Base-by-base conservation (phyloP, 2,888 invertebrate genomes). In the Heliconius ismenius region DNA sequence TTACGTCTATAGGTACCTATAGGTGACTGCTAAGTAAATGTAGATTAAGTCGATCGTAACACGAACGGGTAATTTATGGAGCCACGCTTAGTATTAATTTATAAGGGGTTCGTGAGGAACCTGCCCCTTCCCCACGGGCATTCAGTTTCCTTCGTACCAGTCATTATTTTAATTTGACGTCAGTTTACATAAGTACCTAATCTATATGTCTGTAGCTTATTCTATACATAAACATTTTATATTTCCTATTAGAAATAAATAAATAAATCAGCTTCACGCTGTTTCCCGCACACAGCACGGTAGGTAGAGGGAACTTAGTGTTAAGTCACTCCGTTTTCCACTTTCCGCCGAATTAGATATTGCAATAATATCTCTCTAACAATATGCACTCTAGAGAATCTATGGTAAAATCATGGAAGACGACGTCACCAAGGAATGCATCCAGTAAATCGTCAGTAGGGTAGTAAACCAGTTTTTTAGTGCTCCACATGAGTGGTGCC, bases 401-500 rank as follows among this genome's bases (percentile, higher is more conserved):
- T 70, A 58, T 3, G 10, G 1, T n/a, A 58, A 58, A n/a, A 6
- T 67, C 60, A 63, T 54, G 26, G 70, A 43, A 54, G 39, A 32
- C 75, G 83, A 84, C 84, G 85, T 85, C 87, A 86, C 87, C 82
- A 81, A 85, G 84, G 91, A 91, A 93, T 92, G 91, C 90, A 90
- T 86, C 89, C 88, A 91, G 88, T 92, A 92, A 92, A 92, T 93
- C 91, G 92, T 92, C 90, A 86, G 85, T 79, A 83, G 85, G 85
- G 86, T 84, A 87, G 86, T 91, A 91, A 92, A 92, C 89, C 86
- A 88, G 86, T 88, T 86, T 89, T 90, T 91, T 90, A 91, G 86
- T 89, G 86, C 86, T 84, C 81, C 81, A 80, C 84, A 85, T 84
- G 84, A 90, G 86, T 84, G 85, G 84, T 86, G 84, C 84, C 84